phyloP scores from a whole-genome alignment of 2,113 vertebrate species.

The Regulus satrapa region DNA sequence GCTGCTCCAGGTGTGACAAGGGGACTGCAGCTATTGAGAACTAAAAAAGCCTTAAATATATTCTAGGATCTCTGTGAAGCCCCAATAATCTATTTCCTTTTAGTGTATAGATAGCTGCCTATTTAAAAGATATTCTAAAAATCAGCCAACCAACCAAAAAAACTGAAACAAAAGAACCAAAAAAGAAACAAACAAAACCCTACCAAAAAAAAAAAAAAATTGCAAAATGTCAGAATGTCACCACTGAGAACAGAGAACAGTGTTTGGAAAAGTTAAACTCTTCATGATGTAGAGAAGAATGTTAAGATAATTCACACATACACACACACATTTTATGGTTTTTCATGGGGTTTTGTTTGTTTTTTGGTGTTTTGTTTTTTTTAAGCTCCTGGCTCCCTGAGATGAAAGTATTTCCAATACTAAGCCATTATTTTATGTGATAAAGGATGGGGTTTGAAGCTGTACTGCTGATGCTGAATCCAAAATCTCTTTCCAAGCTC shows the following conservation, averaged over 20 bases:
- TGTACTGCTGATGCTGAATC: background rate
- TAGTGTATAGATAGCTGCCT: background rate
- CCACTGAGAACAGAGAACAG: background rate
- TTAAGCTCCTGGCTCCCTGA: background rate
- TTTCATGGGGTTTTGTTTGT: background rate
- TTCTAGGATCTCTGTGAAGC: background rate
- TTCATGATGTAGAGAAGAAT: background rate
- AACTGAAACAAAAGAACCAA: background rate
- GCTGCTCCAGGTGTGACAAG: background rate
- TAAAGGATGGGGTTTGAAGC: background rate
- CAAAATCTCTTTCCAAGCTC: background rate
- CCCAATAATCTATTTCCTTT: background rate
- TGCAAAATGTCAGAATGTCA: background rate
- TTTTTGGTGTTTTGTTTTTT: background rate
- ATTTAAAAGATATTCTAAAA: background rate
- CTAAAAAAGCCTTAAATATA: background rate
- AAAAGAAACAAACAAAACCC: background rate
- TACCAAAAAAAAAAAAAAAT: rapidly evolving
- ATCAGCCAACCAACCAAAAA: background rate
- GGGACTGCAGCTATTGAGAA: background rate
- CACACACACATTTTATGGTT: rapidly evolving
- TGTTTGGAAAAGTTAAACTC: background rate
- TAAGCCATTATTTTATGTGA: background rate
- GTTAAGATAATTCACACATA: background rate
- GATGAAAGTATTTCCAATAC: background rate